Percentiles rank a stretch among this genome's conserved stretches.
phyloP scores from a whole-genome alignment of 2,888 invertebrate genomes.

The Euzetes globulus region DNA sequence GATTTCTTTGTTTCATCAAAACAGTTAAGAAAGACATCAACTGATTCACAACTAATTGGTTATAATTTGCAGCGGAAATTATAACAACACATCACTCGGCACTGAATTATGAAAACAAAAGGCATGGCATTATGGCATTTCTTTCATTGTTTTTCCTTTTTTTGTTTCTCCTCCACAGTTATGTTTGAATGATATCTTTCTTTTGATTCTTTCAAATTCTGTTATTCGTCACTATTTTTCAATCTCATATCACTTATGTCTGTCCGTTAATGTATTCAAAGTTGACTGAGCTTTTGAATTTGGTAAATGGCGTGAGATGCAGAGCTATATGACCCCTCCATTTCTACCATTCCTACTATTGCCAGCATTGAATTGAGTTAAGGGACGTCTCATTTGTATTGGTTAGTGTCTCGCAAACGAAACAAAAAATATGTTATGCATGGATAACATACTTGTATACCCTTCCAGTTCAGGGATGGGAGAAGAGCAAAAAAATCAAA shows the following conservation, averaged over 20 bases:
- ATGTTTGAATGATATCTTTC: background rate
- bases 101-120: conserved; percentile 14
- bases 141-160: background rate
- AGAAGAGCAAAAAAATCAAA: background rate
- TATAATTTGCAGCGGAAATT: conserved; percentile 18
- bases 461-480: background rate
- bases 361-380: background rate
- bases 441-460: conserved; percentile 13
- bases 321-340: conserved; percentile 10
- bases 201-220: background rate
- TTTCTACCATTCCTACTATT: background rate
- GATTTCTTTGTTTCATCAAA: background rate
- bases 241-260: background rate
- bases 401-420: conserved; percentile 13
- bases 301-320: conserved; percentile 21
- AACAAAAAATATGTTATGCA: conserved; percentile 11
- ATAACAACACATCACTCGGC: background rate
- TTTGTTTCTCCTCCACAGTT: background rate
- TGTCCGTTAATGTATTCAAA: conserved; percentile 19
- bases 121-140: background rate
- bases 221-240: background rate
- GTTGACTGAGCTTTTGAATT: conserved; percentile 3
- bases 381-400: conserved; percentile 23
- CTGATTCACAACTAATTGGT: background rate
- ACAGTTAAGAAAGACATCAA: background rate